phyloP scores from a whole-genome alignment of 2,113 vertebrate genomes.

The Laticauda colubrina region DNA sequence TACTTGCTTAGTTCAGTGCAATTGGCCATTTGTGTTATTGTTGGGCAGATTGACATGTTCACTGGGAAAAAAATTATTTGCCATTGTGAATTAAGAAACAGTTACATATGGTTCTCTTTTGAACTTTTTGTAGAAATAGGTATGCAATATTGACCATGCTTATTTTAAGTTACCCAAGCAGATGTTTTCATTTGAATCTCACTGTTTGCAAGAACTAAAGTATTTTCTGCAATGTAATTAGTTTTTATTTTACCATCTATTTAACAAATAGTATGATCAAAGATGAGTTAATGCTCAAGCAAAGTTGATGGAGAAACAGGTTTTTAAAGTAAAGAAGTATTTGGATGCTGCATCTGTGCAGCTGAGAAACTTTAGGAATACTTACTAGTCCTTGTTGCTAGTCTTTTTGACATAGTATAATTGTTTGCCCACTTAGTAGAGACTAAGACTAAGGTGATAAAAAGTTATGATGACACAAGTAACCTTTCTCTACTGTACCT shows the following conservation, averaged over 20 bases:
- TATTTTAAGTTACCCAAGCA: neutral
- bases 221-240: neutral
- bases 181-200: neutral
- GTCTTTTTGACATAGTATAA: neutral
- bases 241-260: neutral
- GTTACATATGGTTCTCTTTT: neutral
- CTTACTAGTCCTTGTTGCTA: neutral
- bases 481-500: neutral
- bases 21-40: neutral
- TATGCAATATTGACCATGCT: neutral
- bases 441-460: neutral
- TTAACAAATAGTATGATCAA: neutral
- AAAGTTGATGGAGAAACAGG: neutral
- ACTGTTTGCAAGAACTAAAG: neutral
- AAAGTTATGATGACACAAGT: neutral
- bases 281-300: neutral
- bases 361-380: neutral
- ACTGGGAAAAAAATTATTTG: neutral
- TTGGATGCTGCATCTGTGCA: neutral
- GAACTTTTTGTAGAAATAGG: neutral
- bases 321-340: neutral
- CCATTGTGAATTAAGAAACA: neutral
- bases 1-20: neutral
- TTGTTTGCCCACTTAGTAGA: neutral
- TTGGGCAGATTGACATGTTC: neutral